phyloP scores from a whole-genome alignment of 2,113 vertebrate genomes.

The Pachycephala philippinensis region DNA sequence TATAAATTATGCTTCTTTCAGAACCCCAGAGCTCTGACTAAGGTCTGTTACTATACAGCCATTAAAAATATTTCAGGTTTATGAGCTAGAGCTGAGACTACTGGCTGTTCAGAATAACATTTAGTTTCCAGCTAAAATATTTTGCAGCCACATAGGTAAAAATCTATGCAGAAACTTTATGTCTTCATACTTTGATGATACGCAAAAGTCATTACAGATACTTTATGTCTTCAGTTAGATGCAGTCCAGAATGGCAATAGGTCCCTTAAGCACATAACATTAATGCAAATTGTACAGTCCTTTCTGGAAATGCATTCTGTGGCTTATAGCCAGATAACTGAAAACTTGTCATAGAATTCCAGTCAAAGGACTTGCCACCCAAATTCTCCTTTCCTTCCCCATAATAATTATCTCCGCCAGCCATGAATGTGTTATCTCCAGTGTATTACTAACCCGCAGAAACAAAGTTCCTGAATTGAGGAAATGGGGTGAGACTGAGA shows the following conservation, averaged over 20 bases:
- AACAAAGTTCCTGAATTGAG: background rate
- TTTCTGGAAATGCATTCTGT: constrained; percentile 19
- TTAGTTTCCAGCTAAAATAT: constrained; percentile 50
- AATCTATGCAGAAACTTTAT: constrained; percentile 13
- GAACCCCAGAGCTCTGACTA: background rate
- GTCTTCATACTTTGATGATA: constrained; percentile 25
- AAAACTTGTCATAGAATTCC: background rate
- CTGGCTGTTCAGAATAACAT: constrained; percentile 49
- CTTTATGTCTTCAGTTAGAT: constrained; percentile 42
- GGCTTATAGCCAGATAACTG: background rate
- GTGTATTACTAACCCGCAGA: background rate
- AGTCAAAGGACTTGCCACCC: background rate
- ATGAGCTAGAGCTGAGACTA: constrained; percentile 31
- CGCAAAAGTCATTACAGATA: background rate
- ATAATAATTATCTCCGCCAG: background rate
- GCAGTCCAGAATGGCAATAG: constrained; percentile 30
- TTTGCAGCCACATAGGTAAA: background rate
- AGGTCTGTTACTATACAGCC: background rate
- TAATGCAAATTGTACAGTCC: constrained; percentile 28
- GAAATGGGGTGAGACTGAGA: background rate
- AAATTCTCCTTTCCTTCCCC: background rate
- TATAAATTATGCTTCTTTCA: background rate
- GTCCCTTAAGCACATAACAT: constrained; percentile 47
- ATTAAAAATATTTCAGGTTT: constrained; percentile 47
- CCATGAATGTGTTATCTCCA: background rate